These are phyloP conservation scores for Cygnus atratus DNA, from an alignment of 2,113 vertebrate genomes.

Conservation along the genomic window DNA sequence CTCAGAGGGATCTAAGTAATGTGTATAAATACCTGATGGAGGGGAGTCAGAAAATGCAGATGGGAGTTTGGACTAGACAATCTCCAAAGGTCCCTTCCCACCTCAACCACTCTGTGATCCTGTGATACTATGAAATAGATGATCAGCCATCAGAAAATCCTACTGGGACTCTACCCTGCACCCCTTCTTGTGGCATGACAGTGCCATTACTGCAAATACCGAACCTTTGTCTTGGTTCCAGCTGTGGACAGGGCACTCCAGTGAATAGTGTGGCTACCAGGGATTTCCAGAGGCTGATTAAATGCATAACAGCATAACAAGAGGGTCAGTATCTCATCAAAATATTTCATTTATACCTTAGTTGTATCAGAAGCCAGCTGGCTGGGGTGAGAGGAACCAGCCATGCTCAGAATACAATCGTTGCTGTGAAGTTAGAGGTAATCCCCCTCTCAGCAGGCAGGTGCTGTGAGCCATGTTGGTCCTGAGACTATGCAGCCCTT, in stretches of 20 bases:
- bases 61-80: rapidly evolving
- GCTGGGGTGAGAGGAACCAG: background rate
- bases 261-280: background rate
- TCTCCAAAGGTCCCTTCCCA: background rate
- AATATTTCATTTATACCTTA: background rate
- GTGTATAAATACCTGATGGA: too few relatives aligned
- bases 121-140: background rate
- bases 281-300: background rate
- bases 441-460: background rate
- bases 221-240: background rate
- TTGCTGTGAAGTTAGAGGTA: background rate
- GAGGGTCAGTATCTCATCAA: background rate
- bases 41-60: background rate
- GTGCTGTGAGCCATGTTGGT: rapidly evolving
- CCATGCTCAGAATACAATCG: background rate
- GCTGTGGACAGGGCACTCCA: background rate
- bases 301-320: background rate
- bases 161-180: background rate
- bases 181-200: background rate
- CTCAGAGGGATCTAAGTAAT: background rate
- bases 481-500: background rate
- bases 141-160: background rate
- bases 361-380: background rate
- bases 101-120: background rate
- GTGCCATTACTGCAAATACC: background rate